These are phyloP conservation scores for Eleginops maclovinus DNA, from an alignment of 2,113 vertebrate genomes.

Conservation along the genomic window DNA sequence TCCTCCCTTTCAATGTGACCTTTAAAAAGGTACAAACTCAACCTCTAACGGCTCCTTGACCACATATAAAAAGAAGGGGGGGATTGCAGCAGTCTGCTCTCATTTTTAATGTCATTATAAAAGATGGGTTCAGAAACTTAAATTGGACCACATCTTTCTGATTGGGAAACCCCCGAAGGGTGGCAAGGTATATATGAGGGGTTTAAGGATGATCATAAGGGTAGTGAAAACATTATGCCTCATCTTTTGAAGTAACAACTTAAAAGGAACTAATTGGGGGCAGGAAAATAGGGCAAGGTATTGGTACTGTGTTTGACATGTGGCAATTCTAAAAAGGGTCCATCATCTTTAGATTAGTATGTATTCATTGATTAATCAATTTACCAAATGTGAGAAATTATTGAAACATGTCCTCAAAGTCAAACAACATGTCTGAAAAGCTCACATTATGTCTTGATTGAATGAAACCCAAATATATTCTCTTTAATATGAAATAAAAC, in stretches of 20 bases:
- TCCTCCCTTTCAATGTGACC: neutral
- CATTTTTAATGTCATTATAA: neutral
- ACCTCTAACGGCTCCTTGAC: neutral
- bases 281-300: too few species aligned
- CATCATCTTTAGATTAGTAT: too few species aligned
- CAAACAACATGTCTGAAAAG: too few species aligned
- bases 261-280: neutral
- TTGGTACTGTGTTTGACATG: too few species aligned
- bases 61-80: neutral
- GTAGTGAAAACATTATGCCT: neutral
- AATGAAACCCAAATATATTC: too few species aligned
- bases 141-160: conserved; percentile 8
- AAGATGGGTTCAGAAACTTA: conserved; percentile 18
- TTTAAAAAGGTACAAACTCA: neutral
- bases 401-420: too few species aligned
- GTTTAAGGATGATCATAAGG: neutral
- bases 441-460: too few species aligned
- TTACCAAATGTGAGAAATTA: too few species aligned
- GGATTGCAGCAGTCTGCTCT: conserved; percentile 6
- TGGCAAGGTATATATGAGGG: neutral
- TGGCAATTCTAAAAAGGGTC: too few species aligned
- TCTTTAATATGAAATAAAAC: too few species aligned
- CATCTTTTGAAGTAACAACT: neutral
- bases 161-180: conserved; percentile 7
- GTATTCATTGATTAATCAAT: too few species aligned